phyloP scores from a whole-genome alignment of 2,113 vertebrate genomes.

The Dipodomys merriami region DNA sequence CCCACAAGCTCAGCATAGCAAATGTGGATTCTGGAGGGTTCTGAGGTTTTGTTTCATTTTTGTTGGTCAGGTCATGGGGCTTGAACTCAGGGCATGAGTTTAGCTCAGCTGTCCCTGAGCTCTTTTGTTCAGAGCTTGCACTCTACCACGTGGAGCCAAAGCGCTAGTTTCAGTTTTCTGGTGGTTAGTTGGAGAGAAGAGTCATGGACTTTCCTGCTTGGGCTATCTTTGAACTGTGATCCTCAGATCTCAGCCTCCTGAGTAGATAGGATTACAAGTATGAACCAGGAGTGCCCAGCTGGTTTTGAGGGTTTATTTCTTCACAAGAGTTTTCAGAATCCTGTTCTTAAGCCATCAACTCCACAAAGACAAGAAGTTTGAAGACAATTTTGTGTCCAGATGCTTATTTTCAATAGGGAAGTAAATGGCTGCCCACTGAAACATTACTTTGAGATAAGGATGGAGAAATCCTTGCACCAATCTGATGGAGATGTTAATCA shows the following conservation, averaged over 20 bases:
- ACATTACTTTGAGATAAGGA: neutral
- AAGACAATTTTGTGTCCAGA: neutral
- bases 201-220: too few relatives aligned
- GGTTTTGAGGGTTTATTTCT: neutral
- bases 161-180: too few relatives aligned
- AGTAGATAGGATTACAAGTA: too few relatives aligned
- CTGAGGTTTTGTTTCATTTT: neutral
- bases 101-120: too few relatives aligned
- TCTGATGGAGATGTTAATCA: neutral
- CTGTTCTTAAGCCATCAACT: neutral
- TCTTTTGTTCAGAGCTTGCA: neutral
- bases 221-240: too few relatives aligned
- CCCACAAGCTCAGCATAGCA: neutral
- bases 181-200: too few relatives aligned
- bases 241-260: too few relatives aligned
- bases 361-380: neutral
- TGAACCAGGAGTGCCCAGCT: neutral
- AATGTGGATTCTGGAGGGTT: neutral
- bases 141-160: too few relatives aligned
- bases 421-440: neutral
- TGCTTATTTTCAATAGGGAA: neutral
- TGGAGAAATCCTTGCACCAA: neutral
- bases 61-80: too few relatives aligned
- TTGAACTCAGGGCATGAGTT: too few relatives aligned
- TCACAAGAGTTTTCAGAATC: neutral